Percentiles rank a stretch among this genome's conserved stretches.
phyloP scores from a whole-genome alignment of 1,140 invertebrate genomes.

The Cephus cinctus region DNA sequence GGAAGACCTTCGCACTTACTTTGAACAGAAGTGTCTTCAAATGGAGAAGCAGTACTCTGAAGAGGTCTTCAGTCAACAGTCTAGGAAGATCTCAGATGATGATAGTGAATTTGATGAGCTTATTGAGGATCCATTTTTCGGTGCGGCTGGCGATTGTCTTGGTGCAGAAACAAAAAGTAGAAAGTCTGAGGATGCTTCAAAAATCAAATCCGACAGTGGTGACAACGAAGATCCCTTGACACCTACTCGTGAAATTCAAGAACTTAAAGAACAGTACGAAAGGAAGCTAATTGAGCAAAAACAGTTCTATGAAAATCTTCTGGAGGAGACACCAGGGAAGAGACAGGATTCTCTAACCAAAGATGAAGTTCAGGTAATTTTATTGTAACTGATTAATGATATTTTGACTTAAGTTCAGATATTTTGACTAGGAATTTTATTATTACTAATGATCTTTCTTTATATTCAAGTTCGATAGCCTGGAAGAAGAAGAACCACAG shows the following conservation, averaged over 20 bases:
- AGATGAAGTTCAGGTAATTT: too few species aligned
- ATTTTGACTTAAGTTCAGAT: too few species aligned
- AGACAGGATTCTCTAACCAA: too few species aligned
- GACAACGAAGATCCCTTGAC: neutral
- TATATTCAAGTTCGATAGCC: too few species aligned
- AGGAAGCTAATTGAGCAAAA: too few species aligned
- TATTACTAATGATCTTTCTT: too few species aligned
- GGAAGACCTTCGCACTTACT: slow-evolving; percentile 75
- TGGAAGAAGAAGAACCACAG: slow-evolving; percentile 8
- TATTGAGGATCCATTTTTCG: slow-evolving; percentile 45
- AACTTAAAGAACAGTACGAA: too few species aligned
- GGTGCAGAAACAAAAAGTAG: slow-evolving; percentile 3
- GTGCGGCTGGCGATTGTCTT: slow-evolving; percentile 27
- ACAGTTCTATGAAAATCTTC: too few species aligned
- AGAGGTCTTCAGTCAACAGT: slow-evolving; percentile 70
- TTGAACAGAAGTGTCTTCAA: slow-evolving; percentile 74
- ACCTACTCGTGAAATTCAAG: too few species aligned
- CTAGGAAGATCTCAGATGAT: slow-evolving; percentile 59
- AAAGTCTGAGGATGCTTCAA: neutral
- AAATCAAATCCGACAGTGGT: neutral
- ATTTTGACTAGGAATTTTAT: too few species aligned
- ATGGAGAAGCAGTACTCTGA: slow-evolving; percentile 76
- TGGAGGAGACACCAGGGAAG: too few species aligned
- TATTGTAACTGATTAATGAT: too few species aligned
- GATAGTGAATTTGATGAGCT: slow-evolving; percentile 49